Evolutionary conservation across 1,140 invertebrate genomes (phyloP), one percentile per base, ranked within the genome.

Genomic region (Belonocnema kinseyi): DNA sequence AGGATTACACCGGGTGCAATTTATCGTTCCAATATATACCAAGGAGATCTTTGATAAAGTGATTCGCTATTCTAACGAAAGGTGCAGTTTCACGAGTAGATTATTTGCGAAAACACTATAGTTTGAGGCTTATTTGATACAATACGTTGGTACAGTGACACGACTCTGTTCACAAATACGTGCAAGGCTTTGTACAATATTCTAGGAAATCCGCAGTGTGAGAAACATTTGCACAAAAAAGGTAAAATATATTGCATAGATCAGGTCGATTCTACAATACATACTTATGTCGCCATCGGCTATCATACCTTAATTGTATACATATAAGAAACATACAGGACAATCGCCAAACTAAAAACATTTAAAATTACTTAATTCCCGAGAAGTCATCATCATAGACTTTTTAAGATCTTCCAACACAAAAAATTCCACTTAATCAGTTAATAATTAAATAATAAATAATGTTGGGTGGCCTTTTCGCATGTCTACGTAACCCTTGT

Each of bases 31-130:
- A 19, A 12, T 26, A 66, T 66, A 66, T 33, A 66, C 13, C 10
- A 33, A 14, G 58, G 58, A 66, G 58, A 66, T 66, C 12, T 12
- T 66, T 66, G 58, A 66, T 66, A 66, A 66, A 66, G 21, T 33
- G 13, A 66, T 66, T 66, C 58, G 26, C 33, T 33, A 2, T 13
- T 33, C 21, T 33, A 33, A 66, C 21, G 26, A 66, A 66, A 66
- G 21, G 26, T 26, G 58, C 26, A 54, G 53, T 54, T 6, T 54
- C 26, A 66, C n/a, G 16, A 66, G 26, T 5, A 13, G 61, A 46
- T 46, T n/a, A 66, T 66, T 66, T 66, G 61, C 61, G 61, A 66
- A 66, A 66, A 66, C 26, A 33, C 8, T 33, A 33, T 33, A 12
- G 2, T 3, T 19, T 19, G 53, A 54, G 19, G 17, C 56, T 58